Percentiles rank a stretch among this genome's conserved stretches.
phyloP scores from a whole-genome alignment of 1,140 invertebrate genomes.

The Mesaphorura yosii region DNA sequence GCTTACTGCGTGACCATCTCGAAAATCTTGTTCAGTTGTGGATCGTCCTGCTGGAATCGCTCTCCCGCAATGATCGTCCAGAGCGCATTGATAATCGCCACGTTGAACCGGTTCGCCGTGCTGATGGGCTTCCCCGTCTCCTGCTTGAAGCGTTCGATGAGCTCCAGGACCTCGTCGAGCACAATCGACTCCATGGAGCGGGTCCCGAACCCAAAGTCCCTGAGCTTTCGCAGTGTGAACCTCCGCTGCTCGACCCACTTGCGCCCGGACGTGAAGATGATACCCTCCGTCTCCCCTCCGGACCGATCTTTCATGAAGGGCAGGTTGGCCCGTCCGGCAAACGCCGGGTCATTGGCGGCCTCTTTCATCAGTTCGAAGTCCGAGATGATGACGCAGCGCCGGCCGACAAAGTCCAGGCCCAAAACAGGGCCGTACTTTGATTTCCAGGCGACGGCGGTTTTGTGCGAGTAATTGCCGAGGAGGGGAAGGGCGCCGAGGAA shows the following conservation, averaged over 20 bases:
- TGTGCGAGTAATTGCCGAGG: constrained; percentile 11
- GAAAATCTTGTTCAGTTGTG: not conserved
- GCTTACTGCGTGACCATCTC: too few relatives aligned
- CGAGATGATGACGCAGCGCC: constrained; percentile 16
- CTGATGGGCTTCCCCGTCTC: not conserved
- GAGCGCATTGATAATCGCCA: not conserved
- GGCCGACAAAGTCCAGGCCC: constrained; percentile 11
- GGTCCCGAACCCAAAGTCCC: constrained; percentile 3
- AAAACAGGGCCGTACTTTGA: constrained; percentile 22
- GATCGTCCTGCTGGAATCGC: not conserved
- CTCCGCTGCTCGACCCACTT: constrained; percentile 7
- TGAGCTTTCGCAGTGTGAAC: constrained; percentile 4
- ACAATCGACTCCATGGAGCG: constrained; percentile 12
- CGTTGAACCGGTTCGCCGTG: not conserved
- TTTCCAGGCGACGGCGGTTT: constrained; percentile 10
- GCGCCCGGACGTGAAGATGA: not conserved
- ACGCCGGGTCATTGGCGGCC: not conserved
- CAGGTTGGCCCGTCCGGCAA: constrained; percentile 15
- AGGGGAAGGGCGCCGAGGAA: constrained; percentile 15
- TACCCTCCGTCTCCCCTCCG: constrained; percentile 14
- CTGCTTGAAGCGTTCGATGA: constrained; percentile 8
- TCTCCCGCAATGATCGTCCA: not conserved
- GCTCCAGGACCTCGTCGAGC: constrained; percentile 21
- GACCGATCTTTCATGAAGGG: constrained; percentile 9
- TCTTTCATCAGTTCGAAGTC: constrained; percentile 22